A percentile compares a stretch with the other conserved stretches of the same genome.
Conservation (phyloP, 2,113 vertebrate species). For the Camelus dromedarius region DNA sequence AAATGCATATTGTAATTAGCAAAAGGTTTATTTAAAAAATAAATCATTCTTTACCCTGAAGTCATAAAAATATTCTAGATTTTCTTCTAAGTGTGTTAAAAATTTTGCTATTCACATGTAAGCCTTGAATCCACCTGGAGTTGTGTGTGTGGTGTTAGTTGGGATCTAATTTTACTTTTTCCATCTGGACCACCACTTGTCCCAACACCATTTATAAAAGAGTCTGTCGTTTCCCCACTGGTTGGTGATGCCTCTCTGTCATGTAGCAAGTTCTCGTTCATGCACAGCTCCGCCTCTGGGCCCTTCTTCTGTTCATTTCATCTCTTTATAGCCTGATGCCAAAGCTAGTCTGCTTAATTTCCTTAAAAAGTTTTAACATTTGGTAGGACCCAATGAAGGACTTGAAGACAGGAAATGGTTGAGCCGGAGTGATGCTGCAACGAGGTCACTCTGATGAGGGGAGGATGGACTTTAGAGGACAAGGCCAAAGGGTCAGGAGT, state of each 20-base stretch:
- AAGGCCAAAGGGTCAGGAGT: not conserved
- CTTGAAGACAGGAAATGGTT: not conserved
- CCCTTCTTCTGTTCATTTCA: not conserved
- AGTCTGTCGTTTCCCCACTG: not conserved
- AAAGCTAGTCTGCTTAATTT: not conserved
- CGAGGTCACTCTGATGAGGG: no score
- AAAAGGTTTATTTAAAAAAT: not conserved
- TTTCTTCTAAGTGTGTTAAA: constrained; percentile 16
- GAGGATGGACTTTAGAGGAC: not conserved
- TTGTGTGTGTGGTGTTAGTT: not conserved
- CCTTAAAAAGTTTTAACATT: not conserved
- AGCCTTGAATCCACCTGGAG: constrained; percentile 55
- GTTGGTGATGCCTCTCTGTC: not conserved
- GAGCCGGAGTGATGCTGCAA: not conserved
- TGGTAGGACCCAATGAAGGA: not conserved
- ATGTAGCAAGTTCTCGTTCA: not conserved
- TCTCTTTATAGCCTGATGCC: not conserved
- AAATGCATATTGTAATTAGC: not conserved
- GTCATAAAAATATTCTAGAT: constrained; percentile 7
- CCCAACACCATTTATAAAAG: not conserved
- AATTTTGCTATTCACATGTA: not conserved
- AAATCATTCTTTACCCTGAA: not conserved
- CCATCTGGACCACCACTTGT: constrained; percentile 61
- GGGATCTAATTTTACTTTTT: constrained; percentile 62
- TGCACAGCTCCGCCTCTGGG: not conserved